These are phyloP conservation scores for Neoaliturus tenellus DNA, from an alignment of 2,888 invertebrate species.

Conservation along the genomic window DNA sequence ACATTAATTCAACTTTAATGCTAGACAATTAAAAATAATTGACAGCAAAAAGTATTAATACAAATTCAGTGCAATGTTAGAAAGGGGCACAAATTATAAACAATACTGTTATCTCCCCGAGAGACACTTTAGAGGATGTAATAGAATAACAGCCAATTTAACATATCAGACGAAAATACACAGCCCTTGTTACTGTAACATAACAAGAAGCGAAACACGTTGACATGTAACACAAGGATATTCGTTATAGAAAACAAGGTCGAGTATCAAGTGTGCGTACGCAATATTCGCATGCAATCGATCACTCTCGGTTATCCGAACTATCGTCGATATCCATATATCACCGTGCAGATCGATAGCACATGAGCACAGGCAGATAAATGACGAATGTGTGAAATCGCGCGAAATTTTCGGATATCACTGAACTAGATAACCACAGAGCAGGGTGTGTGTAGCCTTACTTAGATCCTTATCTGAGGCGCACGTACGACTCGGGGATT, in stretches of 20 bases:
- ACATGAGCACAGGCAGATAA: neutral
- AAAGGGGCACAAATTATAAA: too few species aligned
- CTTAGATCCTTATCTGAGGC: neutral
- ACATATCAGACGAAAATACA: neutral
- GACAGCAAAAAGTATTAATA: too few species aligned
- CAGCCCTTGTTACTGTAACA: neutral
- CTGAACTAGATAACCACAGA: neutral
- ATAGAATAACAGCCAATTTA: constrained; percentile 16
- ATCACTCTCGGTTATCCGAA: neutral
- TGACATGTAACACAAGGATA: neutral
- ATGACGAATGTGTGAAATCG: neutral
- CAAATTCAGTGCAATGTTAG: too few species aligned
- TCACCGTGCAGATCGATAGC: neutral
- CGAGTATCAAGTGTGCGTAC: neutral
- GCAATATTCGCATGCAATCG: neutral
- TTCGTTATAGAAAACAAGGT: neutral
- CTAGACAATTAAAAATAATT: too few species aligned
- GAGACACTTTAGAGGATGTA: too few species aligned
- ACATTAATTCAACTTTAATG: too few species aligned
- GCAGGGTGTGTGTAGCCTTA: neutral
- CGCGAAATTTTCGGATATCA: neutral
- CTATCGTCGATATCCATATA: neutral
- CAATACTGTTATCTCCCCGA: too few species aligned
- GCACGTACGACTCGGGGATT: neutral
- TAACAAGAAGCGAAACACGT: neutral